Conservation (phyloP, 2,888 invertebrate genomes). For the Pyrrhosoma nymphula region DNA sequence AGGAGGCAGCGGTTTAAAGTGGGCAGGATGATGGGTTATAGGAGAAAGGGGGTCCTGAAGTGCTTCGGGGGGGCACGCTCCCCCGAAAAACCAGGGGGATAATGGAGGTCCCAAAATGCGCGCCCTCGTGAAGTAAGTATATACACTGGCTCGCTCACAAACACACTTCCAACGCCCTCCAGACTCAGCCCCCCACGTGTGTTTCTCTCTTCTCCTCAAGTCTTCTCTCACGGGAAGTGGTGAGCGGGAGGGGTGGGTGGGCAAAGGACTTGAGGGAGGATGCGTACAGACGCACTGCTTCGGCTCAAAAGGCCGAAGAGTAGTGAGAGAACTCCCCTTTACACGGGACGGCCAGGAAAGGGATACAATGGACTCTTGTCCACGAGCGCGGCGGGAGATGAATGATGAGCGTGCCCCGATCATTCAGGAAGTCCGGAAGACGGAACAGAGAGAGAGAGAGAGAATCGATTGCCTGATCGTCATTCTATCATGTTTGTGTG, state of each 20-base stretch:
- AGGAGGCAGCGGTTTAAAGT: background rate
- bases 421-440: background rate
- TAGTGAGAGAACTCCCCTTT: background rate
- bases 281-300: background rate
- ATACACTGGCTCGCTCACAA: background rate
- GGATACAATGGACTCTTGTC: background rate
- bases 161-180: background rate
- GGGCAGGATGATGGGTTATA: background rate
- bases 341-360: background rate
- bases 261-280: background rate
- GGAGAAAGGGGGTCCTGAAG: background rate
- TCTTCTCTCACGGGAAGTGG: slow-evolving; percentile 9
- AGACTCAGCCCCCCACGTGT: background rate
- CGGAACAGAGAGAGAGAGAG: no score
- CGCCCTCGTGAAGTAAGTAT: background rate
- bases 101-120: background rate
- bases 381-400: background rate
- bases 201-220: background rate
- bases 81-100: background rate
- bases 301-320: background rate
- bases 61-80: background rate
- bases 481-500: background rate
- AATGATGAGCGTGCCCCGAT: background rate
- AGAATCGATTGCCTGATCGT: background rate
- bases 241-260: background rate